phyloP scores from a whole-genome alignment of 1,140 invertebrate species.

The Bilobella aurantiaca region DNA sequence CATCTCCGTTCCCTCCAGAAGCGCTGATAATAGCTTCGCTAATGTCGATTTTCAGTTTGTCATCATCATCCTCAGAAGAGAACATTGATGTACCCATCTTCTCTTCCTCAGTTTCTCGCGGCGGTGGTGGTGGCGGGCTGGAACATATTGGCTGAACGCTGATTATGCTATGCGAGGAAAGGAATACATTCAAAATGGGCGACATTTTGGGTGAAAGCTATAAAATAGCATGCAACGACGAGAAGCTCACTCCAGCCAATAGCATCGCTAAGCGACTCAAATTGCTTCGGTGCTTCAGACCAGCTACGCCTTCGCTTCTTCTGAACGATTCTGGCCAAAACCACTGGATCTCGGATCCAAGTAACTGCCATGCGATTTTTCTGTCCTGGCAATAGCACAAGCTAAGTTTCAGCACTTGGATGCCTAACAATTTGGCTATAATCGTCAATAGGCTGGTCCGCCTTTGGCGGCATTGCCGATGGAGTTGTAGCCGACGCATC shows the following conservation, averaged over 20 bases:
- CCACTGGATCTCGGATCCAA: slow-evolving; percentile 16
- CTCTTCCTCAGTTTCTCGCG: background rate
- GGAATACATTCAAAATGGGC: slow-evolving; percentile 27
- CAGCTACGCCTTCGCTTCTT: slow-evolving; percentile 21
- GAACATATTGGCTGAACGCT: background rate
- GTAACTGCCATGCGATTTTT: slow-evolving; percentile 26
- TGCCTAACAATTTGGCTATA: background rate
- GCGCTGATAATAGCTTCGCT: slow-evolving; percentile 29
- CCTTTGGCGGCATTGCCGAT: slow-evolving; percentile 1
- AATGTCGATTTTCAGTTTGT: slow-evolving; percentile 31
- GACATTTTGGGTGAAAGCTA: slow-evolving; percentile 30
- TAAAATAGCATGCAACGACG: slow-evolving; percentile 33
- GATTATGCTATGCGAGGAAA: background rate
- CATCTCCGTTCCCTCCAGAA: slow-evolving; percentile 20
- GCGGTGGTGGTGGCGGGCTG: background rate
- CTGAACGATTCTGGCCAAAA: background rate
- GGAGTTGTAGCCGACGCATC: slow-evolving; percentile 3
- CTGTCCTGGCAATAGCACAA: slow-evolving; percentile 15
- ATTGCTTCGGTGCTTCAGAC: slow-evolving; percentile 25
- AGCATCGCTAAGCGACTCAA: background rate
- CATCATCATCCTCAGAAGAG: slow-evolving; percentile 31
- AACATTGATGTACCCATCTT: slow-evolving; percentile 24
- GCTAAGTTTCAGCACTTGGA: background rate
- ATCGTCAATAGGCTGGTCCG: background rate
- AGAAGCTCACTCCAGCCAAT: slow-evolving; percentile 28